Evolutionary conservation across 2,113 vertebrate genomes (phyloP).

Genomic region (Rhinopomastus cyanomelas): DNA sequence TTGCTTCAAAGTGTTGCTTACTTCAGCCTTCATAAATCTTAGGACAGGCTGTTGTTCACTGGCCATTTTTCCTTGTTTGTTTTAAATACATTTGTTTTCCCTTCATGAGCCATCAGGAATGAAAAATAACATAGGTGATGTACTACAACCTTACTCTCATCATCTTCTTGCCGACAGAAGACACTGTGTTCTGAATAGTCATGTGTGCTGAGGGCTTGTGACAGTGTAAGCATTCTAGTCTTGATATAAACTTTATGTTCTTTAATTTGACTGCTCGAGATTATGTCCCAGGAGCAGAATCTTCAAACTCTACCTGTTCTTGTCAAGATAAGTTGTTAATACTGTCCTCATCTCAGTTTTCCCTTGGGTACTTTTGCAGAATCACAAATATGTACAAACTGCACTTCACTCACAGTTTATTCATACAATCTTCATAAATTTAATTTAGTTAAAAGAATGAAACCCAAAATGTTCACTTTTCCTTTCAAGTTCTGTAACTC

Average conservation of each 20-base stretch:
- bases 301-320: neutral
- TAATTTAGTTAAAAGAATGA: neutral
- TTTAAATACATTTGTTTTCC: neutral
- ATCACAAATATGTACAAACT: fast-evolving
- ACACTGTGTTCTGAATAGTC: neutral
- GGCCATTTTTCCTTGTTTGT: neutral
- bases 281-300: neutral
- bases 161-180: fast-evolving
- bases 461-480: neutral
- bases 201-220: neutral
- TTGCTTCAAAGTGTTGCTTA: neutral
- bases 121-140: neutral
- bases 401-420: neutral
- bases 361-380: neutral
- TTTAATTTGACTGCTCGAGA: neutral
- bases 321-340: neutral
- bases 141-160: neutral
- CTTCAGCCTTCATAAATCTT: neutral
- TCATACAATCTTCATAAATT: neutral
- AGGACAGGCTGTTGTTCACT: neutral
- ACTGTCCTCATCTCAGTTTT: neutral
- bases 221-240: neutral
- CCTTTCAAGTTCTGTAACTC: neutral
- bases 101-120: neutral
- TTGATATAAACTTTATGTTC: fast-evolving